Evolutionary conservation across 2,113 vertebrate species (phyloP).

Genomic region (Piliocolobus tephrosceles): DNA sequence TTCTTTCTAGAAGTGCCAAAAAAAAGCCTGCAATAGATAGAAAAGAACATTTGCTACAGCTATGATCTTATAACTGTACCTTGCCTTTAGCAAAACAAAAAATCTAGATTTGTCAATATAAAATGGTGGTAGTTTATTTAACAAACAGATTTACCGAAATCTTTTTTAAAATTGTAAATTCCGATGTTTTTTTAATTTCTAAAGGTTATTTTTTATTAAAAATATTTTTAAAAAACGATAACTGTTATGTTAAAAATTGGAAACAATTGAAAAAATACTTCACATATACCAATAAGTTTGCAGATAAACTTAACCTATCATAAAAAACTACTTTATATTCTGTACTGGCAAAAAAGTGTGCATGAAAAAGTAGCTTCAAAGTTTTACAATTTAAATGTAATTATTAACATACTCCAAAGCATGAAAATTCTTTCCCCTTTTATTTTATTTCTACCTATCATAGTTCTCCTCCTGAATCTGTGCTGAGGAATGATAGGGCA

Average conservation of each 20-base stretch:
- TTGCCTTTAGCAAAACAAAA: constrained; percentile 23
- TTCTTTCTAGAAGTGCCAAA: constrained; percentile 67
- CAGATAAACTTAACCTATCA: background rate
- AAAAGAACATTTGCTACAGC: constrained; percentile 29
- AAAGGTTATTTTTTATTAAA: background rate
- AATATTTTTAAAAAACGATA: background rate
- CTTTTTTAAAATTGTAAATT: background rate
- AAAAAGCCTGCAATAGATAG: constrained; percentile 23
- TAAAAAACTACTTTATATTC: background rate
- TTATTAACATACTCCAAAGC: background rate
- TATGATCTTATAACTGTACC: background rate
- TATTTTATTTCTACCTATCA: background rate
- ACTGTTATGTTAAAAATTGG: constrained; percentile 5
- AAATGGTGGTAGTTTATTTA: constrained; percentile 18
- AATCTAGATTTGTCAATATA: constrained; percentile 1
- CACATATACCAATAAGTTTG: background rate
- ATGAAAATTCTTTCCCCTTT: background rate
- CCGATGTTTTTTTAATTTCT: background rate
- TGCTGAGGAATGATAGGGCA: background rate
- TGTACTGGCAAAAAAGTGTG: background rate
- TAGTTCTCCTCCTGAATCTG: background rate
- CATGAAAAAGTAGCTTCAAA: constrained; percentile 3
- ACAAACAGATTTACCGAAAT: constrained; percentile 7
- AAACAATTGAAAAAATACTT: background rate
- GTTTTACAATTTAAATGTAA: constrained; percentile 21